Base-by-base conservation (phyloP, 1,140 invertebrate genomes). In the Macrobrachium nipponense region DNA sequence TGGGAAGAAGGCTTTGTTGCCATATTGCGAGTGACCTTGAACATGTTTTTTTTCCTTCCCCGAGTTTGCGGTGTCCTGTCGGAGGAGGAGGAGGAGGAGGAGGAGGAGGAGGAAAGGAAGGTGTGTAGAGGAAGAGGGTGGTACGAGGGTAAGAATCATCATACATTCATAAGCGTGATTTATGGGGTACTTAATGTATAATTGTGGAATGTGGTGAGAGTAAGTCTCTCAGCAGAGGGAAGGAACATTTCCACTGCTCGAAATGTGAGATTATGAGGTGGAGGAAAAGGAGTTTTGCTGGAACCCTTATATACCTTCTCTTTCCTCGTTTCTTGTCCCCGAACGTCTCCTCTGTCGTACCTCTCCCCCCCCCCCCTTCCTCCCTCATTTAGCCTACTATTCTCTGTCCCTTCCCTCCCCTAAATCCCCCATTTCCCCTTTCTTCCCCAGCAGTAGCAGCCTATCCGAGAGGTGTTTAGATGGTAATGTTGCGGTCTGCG, bases 401-500 rank as follows among this genome's bases (percentile, higher is more conserved):
- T 60, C 76, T 62, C 77, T 62, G 8, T 27, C 77, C 61, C 77
- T 60, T 23, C 17, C 36, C 44, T 23, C 61, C 27, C 58, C 36
- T 27, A 60, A 60, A 17, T 15, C 36, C 23, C 79, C 59, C 79
- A 7, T 2, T 20, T 44, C 62, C n/a, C 18, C 43, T 0, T 66
- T 18, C 10, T 11, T 64, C 6, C 44, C 62, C 14, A 27, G 27
- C 51, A 68, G 36, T n/a, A 44, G 79, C 43, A 61, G 79, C 76
- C 60, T 27, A 20, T 60, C 23, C 60, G 58, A 60, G 18, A 60
- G 20, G 36, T 79, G 76, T 58, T 79, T 60, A 79, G 76, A 77
- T 59, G 51, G 51, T 77, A 77, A 77, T 61, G 76, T 79, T 79
- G 76, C 44, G 76, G 76, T 62, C 10, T 79, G 20, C 59, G 76